phyloP scores from a whole-genome alignment of 92 coral and sea anemone genomes.

The Isaurus tuberculatus region DNA sequence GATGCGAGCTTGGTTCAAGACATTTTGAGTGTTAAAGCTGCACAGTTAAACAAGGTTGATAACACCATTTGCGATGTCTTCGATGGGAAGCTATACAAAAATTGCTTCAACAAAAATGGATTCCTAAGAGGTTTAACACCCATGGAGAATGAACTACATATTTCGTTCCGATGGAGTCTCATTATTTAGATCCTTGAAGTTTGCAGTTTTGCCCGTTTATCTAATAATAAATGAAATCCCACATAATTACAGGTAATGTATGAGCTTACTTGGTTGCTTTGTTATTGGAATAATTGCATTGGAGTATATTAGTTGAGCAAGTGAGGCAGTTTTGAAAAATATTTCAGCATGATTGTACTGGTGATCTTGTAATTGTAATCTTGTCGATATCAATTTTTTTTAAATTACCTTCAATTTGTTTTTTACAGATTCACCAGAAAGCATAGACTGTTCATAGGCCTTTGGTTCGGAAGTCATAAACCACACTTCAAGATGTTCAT shows the following conservation, averaged over 20 bases:
- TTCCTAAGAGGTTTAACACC: neutral
- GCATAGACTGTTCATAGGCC: conserved; percentile 54
- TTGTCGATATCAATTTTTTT: no score
- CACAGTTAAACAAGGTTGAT: conserved; percentile 3
- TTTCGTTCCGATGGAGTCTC: conserved; percentile 66
- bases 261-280: neutral
- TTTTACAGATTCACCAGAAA: neutral
- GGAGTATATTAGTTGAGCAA: no score
- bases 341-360: no score
- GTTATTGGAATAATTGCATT: no score
- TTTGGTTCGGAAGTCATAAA: conserved; percentile 58
- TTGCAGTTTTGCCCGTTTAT: conserved; percentile 56
- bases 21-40: no score
- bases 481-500: conserved; percentile 42
- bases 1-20: no score
- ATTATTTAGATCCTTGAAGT: conserved; percentile 55
- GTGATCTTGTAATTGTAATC: no score
- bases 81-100: neutral
- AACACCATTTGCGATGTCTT: conserved; percentile 15
- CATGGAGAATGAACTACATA: conserved; percentile 45
- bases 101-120: neutral
- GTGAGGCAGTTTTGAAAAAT: no score
- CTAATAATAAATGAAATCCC: conserved; percentile 53
- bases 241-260: conserved; percentile 28
- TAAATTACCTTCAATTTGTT: neutral